A percentile compares a stretch with the other conserved stretches of the same genome.
phyloP scores from a whole-genome alignment of 2,113 vertebrate species.

The Tricholaema leucomelas region DNA sequence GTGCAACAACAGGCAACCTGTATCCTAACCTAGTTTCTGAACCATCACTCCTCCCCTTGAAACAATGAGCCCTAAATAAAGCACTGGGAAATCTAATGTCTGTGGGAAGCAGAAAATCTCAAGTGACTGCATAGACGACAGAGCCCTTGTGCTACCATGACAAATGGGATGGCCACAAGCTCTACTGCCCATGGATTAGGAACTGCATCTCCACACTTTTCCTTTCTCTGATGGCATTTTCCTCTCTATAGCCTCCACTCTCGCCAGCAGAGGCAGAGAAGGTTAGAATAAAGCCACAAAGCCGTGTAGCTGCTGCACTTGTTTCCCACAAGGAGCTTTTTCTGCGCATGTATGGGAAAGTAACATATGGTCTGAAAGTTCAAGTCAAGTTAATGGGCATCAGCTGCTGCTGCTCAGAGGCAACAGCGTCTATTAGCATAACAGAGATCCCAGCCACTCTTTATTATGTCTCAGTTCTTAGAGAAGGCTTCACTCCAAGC shows the following conservation, averaged over 20 bases:
- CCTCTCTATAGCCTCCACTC: background rate
- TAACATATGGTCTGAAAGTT: conserved; percentile 5
- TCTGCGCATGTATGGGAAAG: background rate
- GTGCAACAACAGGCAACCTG: background rate
- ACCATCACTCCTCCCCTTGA: background rate
- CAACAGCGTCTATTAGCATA: background rate
- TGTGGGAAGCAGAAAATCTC: background rate
- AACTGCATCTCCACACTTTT: background rate
- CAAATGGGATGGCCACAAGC: background rate
- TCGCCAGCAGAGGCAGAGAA: background rate
- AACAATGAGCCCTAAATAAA: background rate
- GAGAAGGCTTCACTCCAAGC: background rate
- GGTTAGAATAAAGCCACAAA: background rate
- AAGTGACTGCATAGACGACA: background rate
- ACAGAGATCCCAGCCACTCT: background rate
- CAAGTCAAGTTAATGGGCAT: conserved; percentile 32
- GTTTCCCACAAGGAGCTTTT: background rate
- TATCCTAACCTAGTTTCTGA: background rate
- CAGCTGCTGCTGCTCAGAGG: background rate
- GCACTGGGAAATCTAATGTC: background rate
- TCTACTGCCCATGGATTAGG: background rate
- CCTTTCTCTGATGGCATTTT: background rate
- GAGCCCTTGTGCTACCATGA: background rate
- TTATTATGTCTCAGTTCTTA: background rate
- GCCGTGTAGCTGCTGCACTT: background rate